A percentile compares a stretch with the other conserved stretches of the same genome.
Evolutionary conservation across 2,888 invertebrate species (phyloP).

Genomic region (Anagyrus pseudococci): DNA sequence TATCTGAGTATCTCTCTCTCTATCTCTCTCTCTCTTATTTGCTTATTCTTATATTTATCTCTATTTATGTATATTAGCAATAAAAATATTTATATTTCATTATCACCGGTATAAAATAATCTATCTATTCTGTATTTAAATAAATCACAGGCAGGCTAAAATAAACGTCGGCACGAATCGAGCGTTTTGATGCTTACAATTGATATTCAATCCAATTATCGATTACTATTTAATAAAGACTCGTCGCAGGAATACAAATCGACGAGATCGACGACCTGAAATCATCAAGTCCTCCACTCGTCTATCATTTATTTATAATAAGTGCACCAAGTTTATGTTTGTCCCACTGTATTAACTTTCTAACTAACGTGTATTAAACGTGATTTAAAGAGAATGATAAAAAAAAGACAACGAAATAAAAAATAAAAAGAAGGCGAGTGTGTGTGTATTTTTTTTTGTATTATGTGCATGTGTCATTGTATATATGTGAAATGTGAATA

Average conservation of each 20-base stretch:
- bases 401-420: not conserved
- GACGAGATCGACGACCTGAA: constrained; percentile 25
- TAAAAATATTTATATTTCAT: constrained; percentile 29
- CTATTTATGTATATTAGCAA: constrained; percentile 19
- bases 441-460: constrained; percentile 19
- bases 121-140: constrained; percentile 22
- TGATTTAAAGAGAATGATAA: constrained; percentile 16
- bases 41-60: constrained; percentile 15
- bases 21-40: constrained; percentile 3
- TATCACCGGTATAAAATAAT: constrained; percentile 24
- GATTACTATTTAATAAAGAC: constrained; percentile 26
- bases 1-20: constrained; percentile 1
- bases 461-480: constrained; percentile 23
- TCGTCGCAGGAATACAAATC: constrained; percentile 23
- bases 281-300: constrained; percentile 2
- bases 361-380: constrained; percentile 29
- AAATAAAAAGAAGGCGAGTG: too few relatives aligned
- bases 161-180: constrained; percentile 12
- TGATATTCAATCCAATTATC: constrained; percentile 28
- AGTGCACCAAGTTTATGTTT: constrained; percentile 35
- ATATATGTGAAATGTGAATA: constrained; percentile 26
- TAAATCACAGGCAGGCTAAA: constrained; percentile 12
- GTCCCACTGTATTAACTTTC: constrained; percentile 20
- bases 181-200: not conserved
- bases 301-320: constrained; percentile 18